A percentile compares a stretch with the other conserved stretches of the same genome.
Conservation (phyloP, 2,113 vertebrate species). For the Mobula birostris region DNA sequence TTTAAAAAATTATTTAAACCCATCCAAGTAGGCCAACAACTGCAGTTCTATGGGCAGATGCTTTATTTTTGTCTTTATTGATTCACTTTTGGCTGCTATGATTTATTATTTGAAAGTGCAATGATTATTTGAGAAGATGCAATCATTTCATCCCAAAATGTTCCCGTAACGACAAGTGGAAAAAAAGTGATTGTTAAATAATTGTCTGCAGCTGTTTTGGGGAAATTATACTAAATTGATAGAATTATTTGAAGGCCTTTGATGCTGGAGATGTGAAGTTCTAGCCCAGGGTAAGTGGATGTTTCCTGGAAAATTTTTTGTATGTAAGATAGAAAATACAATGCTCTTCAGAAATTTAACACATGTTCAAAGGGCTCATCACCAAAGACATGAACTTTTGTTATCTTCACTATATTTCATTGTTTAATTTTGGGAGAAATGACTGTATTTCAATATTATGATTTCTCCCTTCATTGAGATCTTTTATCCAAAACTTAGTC, state of each 20-base stretch:
- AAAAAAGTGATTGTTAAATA: neutral
- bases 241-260: neutral
- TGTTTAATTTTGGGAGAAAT: neutral
- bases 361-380: neutral
- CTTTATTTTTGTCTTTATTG: neutral
- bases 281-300: neutral
- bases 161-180: no score
- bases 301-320: neutral
- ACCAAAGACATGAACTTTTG: neutral
- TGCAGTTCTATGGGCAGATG: neutral
- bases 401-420: neutral
- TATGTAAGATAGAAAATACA: neutral
- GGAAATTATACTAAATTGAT: neutral
- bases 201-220: neutral
- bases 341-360: neutral
- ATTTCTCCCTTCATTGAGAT: neutral
- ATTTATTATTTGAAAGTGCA: neutral
- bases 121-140: neutral
- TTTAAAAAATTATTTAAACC: neutral
- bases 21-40: neutral
- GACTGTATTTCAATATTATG: constrained; percentile 33
- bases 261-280: neutral
- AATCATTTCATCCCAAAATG: neutral
- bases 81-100: neutral
- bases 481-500: constrained; percentile 7